Evolutionary conservation across 1,140 invertebrate species (phyloP).

Genomic region (Lordiphosa mommai): DNA sequence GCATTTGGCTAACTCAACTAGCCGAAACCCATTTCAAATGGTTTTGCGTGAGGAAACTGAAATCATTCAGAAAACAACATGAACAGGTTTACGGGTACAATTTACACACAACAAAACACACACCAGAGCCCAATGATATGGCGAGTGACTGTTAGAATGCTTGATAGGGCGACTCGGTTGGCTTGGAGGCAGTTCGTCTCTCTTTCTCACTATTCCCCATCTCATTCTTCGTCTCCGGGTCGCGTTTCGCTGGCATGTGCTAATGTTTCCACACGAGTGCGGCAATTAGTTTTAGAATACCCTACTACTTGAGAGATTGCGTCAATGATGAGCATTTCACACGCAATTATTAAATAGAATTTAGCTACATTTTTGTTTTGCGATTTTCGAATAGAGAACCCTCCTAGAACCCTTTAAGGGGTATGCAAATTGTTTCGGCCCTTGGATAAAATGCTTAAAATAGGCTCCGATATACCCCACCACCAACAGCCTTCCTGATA

Average conservation of each 20-base stretch:
- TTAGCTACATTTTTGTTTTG: slow-evolving; percentile 36
- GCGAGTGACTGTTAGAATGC: slow-evolving; percentile 26
- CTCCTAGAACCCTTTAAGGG: too few species aligned
- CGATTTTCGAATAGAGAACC: slow-evolving; percentile 39
- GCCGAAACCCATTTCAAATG: background rate
- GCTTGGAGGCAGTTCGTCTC: slow-evolving; percentile 17
- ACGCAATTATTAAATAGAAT: slow-evolving; percentile 59
- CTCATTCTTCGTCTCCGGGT: slow-evolving; percentile 3
- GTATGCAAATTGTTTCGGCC: background rate
- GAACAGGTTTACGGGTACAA: slow-evolving; percentile 41
- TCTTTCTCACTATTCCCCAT: background rate
- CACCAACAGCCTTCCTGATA: background rate
- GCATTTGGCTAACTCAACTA: slow-evolving; percentile 8
- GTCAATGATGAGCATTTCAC: slow-evolving; percentile 41
- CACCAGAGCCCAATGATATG: background rate
- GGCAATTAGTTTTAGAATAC: slow-evolving; percentile 19
- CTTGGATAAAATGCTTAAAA: slow-evolving; percentile 25
- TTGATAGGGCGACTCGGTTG: slow-evolving; percentile 28
- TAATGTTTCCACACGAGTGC: slow-evolving; percentile 44
- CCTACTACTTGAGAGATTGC: slow-evolving; percentile 23
- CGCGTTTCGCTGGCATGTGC: slow-evolving; percentile 52
- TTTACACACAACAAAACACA: slow-evolving; percentile 12
- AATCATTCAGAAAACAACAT: slow-evolving; percentile 26
- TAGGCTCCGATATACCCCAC: slow-evolving; percentile 6
- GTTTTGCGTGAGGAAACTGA: slow-evolving; percentile 16